Percentiles rank a stretch among this genome's conserved stretches.
Conservation (phyloP, 2,888 invertebrate species). For the Buathra laborator region DNA sequence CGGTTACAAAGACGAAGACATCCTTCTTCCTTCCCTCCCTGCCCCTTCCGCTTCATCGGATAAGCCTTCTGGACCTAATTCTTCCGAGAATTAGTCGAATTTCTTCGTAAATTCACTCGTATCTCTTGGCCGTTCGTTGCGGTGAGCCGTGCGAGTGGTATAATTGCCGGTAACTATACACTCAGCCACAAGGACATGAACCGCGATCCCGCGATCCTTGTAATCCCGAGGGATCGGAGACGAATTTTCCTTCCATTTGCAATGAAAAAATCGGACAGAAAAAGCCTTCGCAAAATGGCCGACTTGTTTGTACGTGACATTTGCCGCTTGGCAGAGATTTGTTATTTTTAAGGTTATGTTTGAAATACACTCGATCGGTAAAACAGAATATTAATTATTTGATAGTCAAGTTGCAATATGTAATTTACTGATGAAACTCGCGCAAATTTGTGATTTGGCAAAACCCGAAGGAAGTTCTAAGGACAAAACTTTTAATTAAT, state of each 20-base stretch:
- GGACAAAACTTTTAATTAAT: too few relatives aligned
- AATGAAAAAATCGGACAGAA: background rate
- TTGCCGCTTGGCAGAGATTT: background rate
- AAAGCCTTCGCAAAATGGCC: background rate
- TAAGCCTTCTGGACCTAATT: constrained; percentile 29
- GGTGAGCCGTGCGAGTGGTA: background rate
- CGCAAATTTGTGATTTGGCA: too few relatives aligned
- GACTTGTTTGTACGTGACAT: background rate
- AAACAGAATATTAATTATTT: too few relatives aligned
- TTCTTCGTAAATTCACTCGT: background rate
- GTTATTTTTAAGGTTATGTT: background rate
- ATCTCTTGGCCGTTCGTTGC: background rate
- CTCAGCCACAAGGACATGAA: background rate
- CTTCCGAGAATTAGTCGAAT: constrained; percentile 26
- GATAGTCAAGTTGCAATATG: too few relatives aligned
- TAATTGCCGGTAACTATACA: constrained; percentile 10
- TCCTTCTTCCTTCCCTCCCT: background rate
- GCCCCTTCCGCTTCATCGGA: background rate
- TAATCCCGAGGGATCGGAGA: background rate
- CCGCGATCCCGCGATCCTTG: background rate
- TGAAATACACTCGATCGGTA: background rate
- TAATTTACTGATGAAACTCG: too few relatives aligned
- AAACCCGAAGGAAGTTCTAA: too few relatives aligned
- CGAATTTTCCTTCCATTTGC: background rate
- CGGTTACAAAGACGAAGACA: constrained; percentile 17